Evolutionary conservation across 2,888 invertebrate species (phyloP).

Genomic region (Cyclophora punctaria): DNA sequence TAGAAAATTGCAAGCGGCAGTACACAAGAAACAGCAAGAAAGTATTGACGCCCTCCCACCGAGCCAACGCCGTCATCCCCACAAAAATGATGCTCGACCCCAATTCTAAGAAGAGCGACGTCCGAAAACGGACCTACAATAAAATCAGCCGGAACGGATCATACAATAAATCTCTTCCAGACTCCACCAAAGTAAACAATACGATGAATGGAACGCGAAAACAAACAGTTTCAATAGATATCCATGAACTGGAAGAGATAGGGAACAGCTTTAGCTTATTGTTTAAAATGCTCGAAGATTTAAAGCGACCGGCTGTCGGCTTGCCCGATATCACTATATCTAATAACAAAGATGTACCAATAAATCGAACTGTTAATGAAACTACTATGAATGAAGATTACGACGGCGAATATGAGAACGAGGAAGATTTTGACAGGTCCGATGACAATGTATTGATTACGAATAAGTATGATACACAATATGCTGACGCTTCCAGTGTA

Average conservation of each 20-base stretch:
- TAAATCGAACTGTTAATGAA: slow-evolving; percentile 1
- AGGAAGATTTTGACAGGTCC: slow-evolving; percentile 34
- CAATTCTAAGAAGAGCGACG: slow-evolving; percentile 16
- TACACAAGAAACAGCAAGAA: slow-evolving; percentile 33
- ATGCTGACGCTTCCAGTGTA: slow-evolving; percentile 2
- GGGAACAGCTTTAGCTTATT: slow-evolving; percentile 33
- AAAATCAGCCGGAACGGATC: slow-evolving; percentile 12
- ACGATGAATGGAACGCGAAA: slow-evolving; percentile 12
- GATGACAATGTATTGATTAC: slow-evolving; percentile 41
- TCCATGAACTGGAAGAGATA: slow-evolving; percentile 32
- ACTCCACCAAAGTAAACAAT: slow-evolving; percentile 35
- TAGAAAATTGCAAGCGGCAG: slow-evolving; percentile 30
- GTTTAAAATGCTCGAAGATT: slow-evolving; percentile 34
- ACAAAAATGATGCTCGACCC: slow-evolving; percentile 24
- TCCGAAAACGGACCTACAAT: slow-evolving; percentile 29
- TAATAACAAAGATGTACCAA: neutral
- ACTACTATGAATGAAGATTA: slow-evolving; percentile 5
- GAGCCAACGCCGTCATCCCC: slow-evolving; percentile 40
- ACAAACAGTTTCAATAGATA: slow-evolving; percentile 24
- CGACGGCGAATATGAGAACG: slow-evolving; percentile 8
- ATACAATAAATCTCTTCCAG: slow-evolving; percentile 33
- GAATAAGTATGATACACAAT: slow-evolving; percentile 32
- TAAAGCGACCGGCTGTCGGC: slow-evolving; percentile 12
- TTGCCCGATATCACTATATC: too few species aligned
- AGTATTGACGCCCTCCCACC: slow-evolving; percentile 35